Percentiles rank a stretch among this genome's conserved stretches.
phyloP scores from a whole-genome alignment of 2,888 invertebrate species.

The Ferdinandea cuprea region DNA sequence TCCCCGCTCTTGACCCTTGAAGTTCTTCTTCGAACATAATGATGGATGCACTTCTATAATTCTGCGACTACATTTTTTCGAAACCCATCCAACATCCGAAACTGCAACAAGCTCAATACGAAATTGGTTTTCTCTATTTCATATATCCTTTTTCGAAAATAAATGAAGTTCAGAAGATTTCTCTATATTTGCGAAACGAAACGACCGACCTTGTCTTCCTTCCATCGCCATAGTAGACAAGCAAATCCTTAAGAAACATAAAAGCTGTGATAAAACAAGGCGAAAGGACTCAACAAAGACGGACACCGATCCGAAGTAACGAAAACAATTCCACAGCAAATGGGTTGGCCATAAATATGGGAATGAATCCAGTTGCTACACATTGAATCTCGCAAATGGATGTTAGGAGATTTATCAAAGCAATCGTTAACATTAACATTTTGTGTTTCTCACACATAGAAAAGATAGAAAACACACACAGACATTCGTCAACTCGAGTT shows the following conservation, averaged over 20 bases:
- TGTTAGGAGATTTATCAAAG: slow-evolving; percentile 53
- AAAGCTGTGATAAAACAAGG: slow-evolving; percentile 15
- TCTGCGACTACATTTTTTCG: slow-evolving; percentile 2
- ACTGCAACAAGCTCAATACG: slow-evolving; percentile 2
- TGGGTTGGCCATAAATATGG: slow-evolving; percentile 49
- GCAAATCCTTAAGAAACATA: slow-evolving; percentile 11
- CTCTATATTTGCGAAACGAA: background rate
- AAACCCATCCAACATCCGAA: slow-evolving; percentile 11
- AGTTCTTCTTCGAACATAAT: background rate
- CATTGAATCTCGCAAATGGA: slow-evolving; percentile 41
- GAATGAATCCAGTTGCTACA: slow-evolving; percentile 53
- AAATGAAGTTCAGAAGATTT: slow-evolving; percentile 19
- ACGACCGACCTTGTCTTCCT: background rate
- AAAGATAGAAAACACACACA: too few relatives aligned
- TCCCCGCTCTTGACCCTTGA: background rate
- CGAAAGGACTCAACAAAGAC: background rate
- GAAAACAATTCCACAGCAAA: slow-evolving; percentile 52
- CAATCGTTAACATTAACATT: slow-evolving; percentile 27
- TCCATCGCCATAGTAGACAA: background rate
- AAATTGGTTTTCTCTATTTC: slow-evolving; percentile 32
- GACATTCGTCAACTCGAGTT: background rate
- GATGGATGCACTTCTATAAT: slow-evolving; percentile 33
- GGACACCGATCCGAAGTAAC: slow-evolving; percentile 11
- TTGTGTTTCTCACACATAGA: slow-evolving; percentile 4
- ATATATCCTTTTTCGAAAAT: slow-evolving; percentile 36